Evolutionary conservation across 2,113 vertebrate genomes (phyloP).

Genomic region (Thinocorus orbignyianus): DNA sequence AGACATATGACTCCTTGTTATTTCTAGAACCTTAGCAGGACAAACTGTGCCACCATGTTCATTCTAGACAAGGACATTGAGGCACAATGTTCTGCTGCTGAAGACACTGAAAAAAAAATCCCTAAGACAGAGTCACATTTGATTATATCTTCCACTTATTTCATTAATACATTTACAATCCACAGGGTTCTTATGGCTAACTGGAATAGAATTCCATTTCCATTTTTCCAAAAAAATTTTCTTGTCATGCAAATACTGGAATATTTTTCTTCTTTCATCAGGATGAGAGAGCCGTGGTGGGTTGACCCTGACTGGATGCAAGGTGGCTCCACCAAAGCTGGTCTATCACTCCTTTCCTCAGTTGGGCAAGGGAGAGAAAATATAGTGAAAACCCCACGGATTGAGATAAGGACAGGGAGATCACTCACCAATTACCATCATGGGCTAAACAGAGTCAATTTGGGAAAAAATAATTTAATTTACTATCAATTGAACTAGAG

Average conservation of each 20-base stretch:
- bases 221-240: neutral
- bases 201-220: neutral
- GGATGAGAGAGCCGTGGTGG: accelerated
- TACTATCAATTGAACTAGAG: neutral
- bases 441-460: neutral
- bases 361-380: neutral
- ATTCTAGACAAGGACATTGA: neutral
- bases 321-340: neutral
- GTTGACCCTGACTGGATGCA: neutral
- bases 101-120: neutral
- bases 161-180: neutral
- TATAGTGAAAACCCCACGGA: neutral
- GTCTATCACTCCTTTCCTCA: neutral
- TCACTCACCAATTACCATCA: neutral
- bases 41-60: neutral
- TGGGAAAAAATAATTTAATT: neutral
- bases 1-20: neutral
- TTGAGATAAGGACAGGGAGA: neutral
- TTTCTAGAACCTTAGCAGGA: neutral
- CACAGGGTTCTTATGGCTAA: neutral
- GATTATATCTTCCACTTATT: neutral
- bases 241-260: neutral
- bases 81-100: neutral
- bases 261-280: neutral
- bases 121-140: neutral